Evolutionary conservation across 1,140 invertebrate species (phyloP).

Genomic region (Trichonephila inaurata): DNA sequence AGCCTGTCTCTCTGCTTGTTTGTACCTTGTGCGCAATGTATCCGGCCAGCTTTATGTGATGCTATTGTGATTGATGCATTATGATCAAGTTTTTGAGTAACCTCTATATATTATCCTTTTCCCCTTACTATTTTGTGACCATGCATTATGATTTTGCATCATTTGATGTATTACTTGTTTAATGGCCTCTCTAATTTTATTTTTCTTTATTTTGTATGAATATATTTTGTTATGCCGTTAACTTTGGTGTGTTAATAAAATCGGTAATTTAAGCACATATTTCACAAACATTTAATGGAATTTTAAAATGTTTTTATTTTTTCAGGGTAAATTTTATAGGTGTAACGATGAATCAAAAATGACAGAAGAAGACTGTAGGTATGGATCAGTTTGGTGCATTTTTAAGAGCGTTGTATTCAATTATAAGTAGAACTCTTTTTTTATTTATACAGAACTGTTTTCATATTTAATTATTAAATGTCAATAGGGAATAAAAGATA

Average conservation of each 20-base stretch:
- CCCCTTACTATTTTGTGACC: not conserved
- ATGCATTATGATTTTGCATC: not conserved
- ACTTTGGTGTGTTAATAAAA: not conserved
- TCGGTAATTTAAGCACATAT: not conserved
- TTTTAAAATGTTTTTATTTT: not conserved
- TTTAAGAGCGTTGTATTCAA: not conserved
- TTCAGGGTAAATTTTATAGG: slow-evolving; percentile 91
- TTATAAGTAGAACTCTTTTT: not conserved
- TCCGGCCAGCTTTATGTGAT: slow-evolving; percentile 97
- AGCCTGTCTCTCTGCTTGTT: slow-evolving; percentile 63
- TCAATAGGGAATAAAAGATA: too few relatives aligned
- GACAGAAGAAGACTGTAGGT: slow-evolving; percentile 92
- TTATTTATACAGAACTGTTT: not conserved
- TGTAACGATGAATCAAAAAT: slow-evolving; percentile 95
- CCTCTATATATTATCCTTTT: slow-evolving; percentile 29
- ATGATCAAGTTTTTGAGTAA: slow-evolving; percentile 87
- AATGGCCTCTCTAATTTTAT: not conserved
- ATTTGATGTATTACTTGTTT: not conserved
- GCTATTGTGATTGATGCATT: slow-evolving; percentile 99
- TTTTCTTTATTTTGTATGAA: not conserved
- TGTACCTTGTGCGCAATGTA: slow-evolving; percentile 85
- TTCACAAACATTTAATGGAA: not conserved
- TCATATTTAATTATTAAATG: too few relatives aligned
- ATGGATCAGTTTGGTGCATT: slow-evolving; percentile 82
- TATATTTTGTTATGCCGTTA: not conserved